Base-by-base conservation (phyloP, 2,113 vertebrate species). In the Centropus unirufus region DNA sequence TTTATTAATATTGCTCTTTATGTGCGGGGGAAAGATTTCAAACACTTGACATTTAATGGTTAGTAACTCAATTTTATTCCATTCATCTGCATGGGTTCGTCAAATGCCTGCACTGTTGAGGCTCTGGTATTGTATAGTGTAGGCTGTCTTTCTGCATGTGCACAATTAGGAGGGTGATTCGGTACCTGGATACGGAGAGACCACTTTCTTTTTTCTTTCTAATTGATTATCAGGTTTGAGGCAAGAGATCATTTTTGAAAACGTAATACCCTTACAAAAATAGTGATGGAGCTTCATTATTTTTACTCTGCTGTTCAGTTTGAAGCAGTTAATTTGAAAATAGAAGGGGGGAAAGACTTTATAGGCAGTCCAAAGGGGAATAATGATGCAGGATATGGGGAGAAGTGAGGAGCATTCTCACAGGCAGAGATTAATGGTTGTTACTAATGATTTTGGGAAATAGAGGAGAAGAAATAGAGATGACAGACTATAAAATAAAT, bases 41-140 rank as follows among this genome's bases (percentile, higher is more conserved):
- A 93, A 64, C 32, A n/a, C 92, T 95, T 95, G 94, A 95, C 91
- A 75, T 90, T 97, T 95, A 95, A 90, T 93, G 93, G 92, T 93
- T 96, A 96, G 93, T 96, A 96, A 96, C 85, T 96, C 92, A 95
- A 89, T 96, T 96, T 97, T 74, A 79, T 96, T 96, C 94, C 76
- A 61, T 85, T 96, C 91, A 85, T 96, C 95, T 94, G 92, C 90
- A 85, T 40, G 85, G 76, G 32, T 93, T 75, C 95, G 96, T 93
- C 83, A 77, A 87, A 70, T 3, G 58, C 58, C 59, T 26, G 83
- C 66, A 39, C 70, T 40, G 78, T 26, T 2, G 42, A 74, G 72
- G 62, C 77, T 47, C 66, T 2, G 9, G 26, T 14, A 2, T 39
- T 22, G 72, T 26, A 81, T 47, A 7, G 15, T 1, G 0, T 26